Conservation (phyloP, 2,888 invertebrate genomes). For the Brachypterus glaber region DNA sequence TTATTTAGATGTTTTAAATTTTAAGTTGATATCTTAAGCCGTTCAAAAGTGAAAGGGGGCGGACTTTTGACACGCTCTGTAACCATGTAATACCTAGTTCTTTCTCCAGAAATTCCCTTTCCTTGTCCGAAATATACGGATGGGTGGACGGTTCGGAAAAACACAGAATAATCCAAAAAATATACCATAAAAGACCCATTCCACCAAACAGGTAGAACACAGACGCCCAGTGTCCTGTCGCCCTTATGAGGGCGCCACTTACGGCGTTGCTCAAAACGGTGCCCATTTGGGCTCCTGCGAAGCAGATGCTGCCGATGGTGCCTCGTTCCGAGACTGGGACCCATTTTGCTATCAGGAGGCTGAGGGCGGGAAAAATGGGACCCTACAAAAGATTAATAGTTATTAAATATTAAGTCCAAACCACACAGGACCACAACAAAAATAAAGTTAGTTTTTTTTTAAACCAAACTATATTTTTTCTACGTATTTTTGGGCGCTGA, state of each 20-base stretch:
- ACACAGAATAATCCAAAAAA: constrained; percentile 38
- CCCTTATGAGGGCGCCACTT: constrained; percentile 58
- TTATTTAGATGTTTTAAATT: no score
- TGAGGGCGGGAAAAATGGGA: constrained; percentile 56
- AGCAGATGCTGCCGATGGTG: constrained; percentile 64
- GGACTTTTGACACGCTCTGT: no score
- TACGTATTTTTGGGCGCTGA: no score
- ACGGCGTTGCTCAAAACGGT: constrained; percentile 53
- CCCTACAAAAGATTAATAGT: constrained; percentile 47
- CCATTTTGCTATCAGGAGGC: constrained; percentile 57
- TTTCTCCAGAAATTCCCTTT: constrained; percentile 13
- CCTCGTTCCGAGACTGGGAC: constrained; percentile 66
- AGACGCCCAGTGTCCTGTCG: constrained; percentile 57
- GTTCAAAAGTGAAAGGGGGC: no score
- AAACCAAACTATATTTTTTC: no score
- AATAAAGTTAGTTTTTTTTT: neutral
- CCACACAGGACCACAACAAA: no score
- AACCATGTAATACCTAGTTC: no score
- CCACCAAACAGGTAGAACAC: constrained; percentile 75
- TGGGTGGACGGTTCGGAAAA: constrained; percentile 51
- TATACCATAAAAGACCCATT: constrained; percentile 60
- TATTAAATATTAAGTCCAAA: no score
- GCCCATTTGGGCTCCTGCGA: constrained; percentile 64
- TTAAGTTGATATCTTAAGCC: no score
- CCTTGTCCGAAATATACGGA: constrained; percentile 20